Conservation (phyloP, 2,113 vertebrate species). For the Gobio gobio region DNA sequence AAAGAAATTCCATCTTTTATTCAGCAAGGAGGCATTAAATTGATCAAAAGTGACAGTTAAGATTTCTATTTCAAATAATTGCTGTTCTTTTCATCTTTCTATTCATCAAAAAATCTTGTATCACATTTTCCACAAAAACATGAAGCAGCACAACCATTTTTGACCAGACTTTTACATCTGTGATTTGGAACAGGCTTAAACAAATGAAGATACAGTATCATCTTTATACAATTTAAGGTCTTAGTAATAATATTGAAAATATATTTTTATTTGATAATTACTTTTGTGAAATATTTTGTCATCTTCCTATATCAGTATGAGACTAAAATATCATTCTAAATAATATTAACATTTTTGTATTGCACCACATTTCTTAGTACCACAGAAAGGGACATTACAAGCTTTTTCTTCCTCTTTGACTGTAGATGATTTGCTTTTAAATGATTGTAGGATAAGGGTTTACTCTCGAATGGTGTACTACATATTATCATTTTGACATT, state of each 20-base stretch:
- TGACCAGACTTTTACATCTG: too few species aligned
- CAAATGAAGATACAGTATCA: not conserved
- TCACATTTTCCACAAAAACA: too few species aligned
- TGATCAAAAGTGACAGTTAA: too few species aligned
- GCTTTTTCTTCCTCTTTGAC: not conserved
- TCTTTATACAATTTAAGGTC: not conserved
- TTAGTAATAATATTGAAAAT: not conserved
- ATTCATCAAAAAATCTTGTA: too few species aligned
- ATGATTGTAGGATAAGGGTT: conserved; percentile 34
- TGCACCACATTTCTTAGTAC: not conserved
- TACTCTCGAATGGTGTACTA: conserved; percentile 50
- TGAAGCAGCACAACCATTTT: too few species aligned
- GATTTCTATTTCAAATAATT: too few species aligned
- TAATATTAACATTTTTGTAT: not conserved
- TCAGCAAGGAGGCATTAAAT: not conserved
- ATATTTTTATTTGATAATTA: not conserved
- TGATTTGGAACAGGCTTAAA: too few species aligned
- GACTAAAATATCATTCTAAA: not conserved
- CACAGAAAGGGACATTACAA: not conserved
- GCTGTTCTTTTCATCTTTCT: too few species aligned
- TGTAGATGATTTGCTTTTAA: not conserved
- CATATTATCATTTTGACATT: conserved; percentile 43
- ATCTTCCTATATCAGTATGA: not conserved
- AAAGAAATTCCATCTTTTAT: not conserved
- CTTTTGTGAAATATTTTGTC: not conserved